These are phyloP conservation scores for Baryphthengus martii DNA, from an alignment of 2,113 vertebrate genomes.

Conservation along the genomic window DNA sequence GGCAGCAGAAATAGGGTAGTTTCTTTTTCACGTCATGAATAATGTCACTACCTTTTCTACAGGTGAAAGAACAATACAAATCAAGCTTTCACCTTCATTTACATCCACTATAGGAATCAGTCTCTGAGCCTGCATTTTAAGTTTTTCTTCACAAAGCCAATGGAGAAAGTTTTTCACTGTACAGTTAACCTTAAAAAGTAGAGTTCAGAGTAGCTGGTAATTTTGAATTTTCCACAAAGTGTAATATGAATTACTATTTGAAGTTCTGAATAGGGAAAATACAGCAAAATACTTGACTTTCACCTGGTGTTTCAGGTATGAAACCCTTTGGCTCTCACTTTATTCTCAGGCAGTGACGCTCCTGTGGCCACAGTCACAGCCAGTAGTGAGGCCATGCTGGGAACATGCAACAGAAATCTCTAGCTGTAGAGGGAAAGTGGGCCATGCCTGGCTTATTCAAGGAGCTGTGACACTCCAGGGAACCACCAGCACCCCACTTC, in stretches of 20 bases:
- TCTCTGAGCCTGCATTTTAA: background rate
- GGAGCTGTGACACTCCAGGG: background rate
- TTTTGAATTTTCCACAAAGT: background rate
- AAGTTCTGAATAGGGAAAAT: background rate
- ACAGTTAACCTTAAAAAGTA: background rate
- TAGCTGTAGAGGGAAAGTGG: background rate
- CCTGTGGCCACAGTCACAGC: background rate
- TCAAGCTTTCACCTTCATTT: background rate
- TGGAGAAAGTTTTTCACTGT: background rate
- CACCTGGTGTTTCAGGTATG: background rate
- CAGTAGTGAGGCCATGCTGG: background rate
- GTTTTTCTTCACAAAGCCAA: background rate
- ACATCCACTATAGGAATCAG: background rate
- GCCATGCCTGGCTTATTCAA: background rate
- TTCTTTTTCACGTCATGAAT: background rate
- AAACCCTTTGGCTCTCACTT: background rate
- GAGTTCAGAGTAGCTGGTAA: background rate
- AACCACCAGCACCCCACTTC: background rate
- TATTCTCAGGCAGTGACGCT: background rate
- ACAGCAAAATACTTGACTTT: background rate
- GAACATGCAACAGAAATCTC: background rate
- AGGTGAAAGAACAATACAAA: constrained; percentile 17
- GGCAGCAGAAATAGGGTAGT: background rate
- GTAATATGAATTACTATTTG: background rate
- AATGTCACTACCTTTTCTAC: background rate